Conservation (phyloP, 92 coral and sea anemone species). For the Muricea muricata region DNA sequence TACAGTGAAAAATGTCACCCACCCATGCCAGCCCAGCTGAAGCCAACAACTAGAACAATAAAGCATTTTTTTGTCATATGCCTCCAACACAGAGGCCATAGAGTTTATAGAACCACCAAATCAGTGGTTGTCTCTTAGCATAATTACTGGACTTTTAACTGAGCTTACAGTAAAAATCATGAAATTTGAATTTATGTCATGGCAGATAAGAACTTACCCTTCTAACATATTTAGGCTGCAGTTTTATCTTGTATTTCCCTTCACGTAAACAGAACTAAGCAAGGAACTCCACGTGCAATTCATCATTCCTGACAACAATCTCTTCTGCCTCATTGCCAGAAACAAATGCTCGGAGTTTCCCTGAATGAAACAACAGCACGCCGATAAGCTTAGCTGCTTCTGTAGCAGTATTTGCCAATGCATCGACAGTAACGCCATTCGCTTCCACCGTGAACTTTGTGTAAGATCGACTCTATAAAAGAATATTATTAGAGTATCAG, state of each 20-base stretch:
- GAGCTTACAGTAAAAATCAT: too few relatives aligned
- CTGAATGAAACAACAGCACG: background rate
- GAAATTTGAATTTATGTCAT: background rate
- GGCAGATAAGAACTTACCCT: constrained; percentile 3
- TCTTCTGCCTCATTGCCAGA: background rate
- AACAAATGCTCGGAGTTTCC: constrained; percentile 12
- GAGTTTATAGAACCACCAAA: too few relatives aligned
- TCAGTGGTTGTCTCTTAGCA: too few relatives aligned
- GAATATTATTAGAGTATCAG: too few relatives aligned
- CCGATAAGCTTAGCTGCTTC: constrained; percentile 25
- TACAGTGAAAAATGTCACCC: too few relatives aligned
- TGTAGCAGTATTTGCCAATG: constrained; percentile 3
- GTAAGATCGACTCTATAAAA: background rate
- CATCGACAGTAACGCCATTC: background rate
- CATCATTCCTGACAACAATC: constrained; percentile 2
- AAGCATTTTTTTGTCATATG: too few relatives aligned
- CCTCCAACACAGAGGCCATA: too few relatives aligned
- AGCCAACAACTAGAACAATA: too few relatives aligned
- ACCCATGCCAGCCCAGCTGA: too few relatives aligned
- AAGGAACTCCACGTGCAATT: constrained; percentile 7
- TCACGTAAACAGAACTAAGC: background rate
- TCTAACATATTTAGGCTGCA: constrained; percentile 1
- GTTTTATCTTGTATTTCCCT: background rate
- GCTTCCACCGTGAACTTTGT: background rate
- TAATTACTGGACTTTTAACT: too few relatives aligned